These are phyloP conservation scores for Microcebus ravelobensis DNA, from an alignment of 2,113 vertebrate species.

Conservation along the genomic window DNA sequence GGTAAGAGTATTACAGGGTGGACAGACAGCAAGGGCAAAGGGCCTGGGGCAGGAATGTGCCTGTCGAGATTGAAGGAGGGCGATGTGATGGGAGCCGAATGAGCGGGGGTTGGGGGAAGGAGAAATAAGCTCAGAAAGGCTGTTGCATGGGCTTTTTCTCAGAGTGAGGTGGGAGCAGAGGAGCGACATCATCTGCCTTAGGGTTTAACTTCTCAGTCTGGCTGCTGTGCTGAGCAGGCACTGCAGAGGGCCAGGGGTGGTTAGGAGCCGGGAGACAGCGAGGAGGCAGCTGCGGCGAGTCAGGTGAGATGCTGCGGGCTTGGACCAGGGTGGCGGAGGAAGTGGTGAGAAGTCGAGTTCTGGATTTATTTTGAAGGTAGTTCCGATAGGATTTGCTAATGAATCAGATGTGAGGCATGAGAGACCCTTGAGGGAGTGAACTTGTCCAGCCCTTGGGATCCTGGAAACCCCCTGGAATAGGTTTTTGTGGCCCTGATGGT, in stretches of 20 bases:
- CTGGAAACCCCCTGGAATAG: not conserved
- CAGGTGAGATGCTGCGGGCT: not conserved
- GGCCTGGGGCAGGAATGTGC: not conserved
- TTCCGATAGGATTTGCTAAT: not conserved
- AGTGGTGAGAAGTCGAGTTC: not conserved
- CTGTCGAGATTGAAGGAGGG: not conserved
- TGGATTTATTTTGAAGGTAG: not conserved
- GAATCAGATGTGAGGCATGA: not conserved
- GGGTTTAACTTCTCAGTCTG: not conserved
- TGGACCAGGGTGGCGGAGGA: not conserved
- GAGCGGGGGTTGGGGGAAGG: accelerated
- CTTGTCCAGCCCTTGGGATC: not conserved
- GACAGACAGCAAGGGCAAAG: not conserved
- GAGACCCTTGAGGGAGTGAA: not conserved
- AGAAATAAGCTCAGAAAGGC: not conserved
- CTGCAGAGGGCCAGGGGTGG: not conserved
- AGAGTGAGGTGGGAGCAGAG: not conserved
- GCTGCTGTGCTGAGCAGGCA: not conserved
- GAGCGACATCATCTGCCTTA: not conserved
- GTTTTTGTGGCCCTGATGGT: not conserved
- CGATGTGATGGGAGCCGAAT: not conserved
- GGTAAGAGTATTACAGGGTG: not conserved
- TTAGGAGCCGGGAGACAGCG: not conserved
- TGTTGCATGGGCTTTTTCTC: not conserved
- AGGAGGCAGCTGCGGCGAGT: not conserved